Evolutionary conservation across 2,113 vertebrate species (phyloP).

Genomic region (Galbula dea): DNA sequence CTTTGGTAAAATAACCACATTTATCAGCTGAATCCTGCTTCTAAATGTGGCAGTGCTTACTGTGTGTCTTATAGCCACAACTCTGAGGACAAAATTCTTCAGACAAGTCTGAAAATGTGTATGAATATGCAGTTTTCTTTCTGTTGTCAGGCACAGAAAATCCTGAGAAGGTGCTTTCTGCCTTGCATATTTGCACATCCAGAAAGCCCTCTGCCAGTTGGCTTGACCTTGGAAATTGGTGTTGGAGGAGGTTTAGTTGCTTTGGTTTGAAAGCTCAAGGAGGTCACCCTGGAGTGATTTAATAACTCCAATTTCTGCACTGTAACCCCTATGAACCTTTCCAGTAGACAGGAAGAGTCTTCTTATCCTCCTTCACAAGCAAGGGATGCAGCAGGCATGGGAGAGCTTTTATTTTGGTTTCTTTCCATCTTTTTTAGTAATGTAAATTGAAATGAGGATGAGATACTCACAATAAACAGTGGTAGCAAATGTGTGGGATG

Average conservation of each 20-base stretch:
- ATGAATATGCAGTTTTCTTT: neutral
- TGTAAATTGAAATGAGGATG: neutral
- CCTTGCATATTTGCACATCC: neutral
- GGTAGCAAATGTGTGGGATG: fast-evolving
- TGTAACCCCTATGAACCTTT: neutral
- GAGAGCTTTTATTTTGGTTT: neutral
- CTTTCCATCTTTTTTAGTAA: neutral
- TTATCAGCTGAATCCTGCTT: neutral
- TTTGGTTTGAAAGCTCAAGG: neutral
- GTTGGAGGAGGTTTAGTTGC: neutral
- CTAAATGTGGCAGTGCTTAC: neutral
- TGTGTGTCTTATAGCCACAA: neutral
- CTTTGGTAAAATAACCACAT: neutral
- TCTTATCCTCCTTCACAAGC: neutral
- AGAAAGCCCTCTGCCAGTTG: neutral
- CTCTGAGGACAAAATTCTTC: neutral
- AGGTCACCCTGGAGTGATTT: neutral
- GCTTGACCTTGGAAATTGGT: neutral
- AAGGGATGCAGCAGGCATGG: neutral
- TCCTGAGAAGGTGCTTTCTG: neutral
- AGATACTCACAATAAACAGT: constrained; percentile 1
- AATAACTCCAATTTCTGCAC: neutral
- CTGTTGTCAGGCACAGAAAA: neutral
- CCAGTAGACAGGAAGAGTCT: neutral
- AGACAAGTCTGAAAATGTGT: neutral